Conservation (phyloP, 2,113 vertebrate species). For the Montifringilla adamsi region DNA sequence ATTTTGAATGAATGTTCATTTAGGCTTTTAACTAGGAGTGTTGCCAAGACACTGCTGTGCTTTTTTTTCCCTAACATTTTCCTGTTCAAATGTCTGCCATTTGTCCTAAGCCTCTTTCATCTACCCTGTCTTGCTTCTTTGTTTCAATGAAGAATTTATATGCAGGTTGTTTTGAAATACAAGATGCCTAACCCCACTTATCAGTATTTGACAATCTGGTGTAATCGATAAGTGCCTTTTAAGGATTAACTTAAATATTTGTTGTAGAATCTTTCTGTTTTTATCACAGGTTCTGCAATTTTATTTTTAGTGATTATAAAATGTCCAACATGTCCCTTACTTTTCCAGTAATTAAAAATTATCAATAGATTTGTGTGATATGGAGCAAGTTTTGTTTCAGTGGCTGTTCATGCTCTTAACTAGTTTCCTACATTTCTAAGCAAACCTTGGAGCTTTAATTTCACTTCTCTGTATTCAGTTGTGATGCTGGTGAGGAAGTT, state of each 20-base stretch:
- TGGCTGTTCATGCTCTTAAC: neutral
- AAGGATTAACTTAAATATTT: neutral
- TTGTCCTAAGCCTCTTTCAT: neutral
- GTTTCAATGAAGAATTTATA: neutral
- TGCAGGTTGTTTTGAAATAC: neutral
- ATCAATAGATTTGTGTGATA: neutral
- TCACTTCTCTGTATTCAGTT: neutral
- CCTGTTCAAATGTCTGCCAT: neutral
- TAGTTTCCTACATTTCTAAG: neutral
- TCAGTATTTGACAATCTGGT: neutral
- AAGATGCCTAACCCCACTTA: neutral
- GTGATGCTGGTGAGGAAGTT: neutral
- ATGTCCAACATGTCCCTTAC: neutral
- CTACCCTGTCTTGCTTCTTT: neutral
- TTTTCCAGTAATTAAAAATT: neutral
- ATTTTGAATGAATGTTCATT: neutral
- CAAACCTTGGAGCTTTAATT: neutral
- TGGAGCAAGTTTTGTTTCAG: neutral
- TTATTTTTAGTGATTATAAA: neutral
- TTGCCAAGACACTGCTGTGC: neutral
- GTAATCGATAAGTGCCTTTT: neutral
- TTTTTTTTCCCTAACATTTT: neutral
- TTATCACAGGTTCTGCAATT: neutral
- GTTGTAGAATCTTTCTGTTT: neutral
- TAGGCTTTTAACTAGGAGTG: neutral